Percentiles rank a stretch among this genome's conserved stretches.
phyloP scores from a whole-genome alignment of 2,113 vertebrate genomes.

The Cyprinodon variegatus region DNA sequence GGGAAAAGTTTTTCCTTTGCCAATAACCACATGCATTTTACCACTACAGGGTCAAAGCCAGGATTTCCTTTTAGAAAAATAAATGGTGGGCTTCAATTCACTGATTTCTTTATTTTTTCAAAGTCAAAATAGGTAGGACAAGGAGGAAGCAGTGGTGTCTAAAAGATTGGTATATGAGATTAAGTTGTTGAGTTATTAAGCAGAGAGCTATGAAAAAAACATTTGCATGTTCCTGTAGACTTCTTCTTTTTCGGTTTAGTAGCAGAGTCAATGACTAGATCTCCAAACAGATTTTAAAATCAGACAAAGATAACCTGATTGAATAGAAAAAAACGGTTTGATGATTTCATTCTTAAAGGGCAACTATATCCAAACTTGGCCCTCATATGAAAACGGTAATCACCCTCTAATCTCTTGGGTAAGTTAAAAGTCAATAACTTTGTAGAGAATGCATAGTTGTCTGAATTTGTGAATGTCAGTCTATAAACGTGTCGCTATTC shows the following conservation, averaged over 20 bases:
- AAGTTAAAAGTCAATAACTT: too few species aligned
- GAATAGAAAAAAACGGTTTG: neutral
- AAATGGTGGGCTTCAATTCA: constrained; percentile 52
- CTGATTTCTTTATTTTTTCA: constrained; percentile 52
- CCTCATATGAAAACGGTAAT: neutral
- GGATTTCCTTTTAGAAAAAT: constrained; percentile 55
- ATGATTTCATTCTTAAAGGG: neutral
- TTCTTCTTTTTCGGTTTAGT: neutral
- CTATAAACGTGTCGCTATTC: too few species aligned
- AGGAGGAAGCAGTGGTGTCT: neutral
- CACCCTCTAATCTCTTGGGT: too few species aligned
- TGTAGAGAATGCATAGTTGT: too few species aligned
- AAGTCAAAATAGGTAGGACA: constrained; percentile 37
- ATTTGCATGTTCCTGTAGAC: neutral
- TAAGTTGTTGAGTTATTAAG: constrained; percentile 17
- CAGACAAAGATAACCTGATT: neutral
- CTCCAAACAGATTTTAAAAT: neutral
- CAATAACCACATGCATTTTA: constrained; percentile 53
- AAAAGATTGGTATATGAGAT: constrained; percentile 22
- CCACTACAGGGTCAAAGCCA: constrained; percentile 56
- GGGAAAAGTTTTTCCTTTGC: constrained; percentile 60
- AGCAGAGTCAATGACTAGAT: neutral
- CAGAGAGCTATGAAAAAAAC: neutral
- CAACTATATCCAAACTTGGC: neutral
- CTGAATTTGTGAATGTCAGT: too few species aligned